Base-by-base conservation (phyloP, 92 coral and sea anemone genomes). In the Phenganax stokvisi region DNA sequence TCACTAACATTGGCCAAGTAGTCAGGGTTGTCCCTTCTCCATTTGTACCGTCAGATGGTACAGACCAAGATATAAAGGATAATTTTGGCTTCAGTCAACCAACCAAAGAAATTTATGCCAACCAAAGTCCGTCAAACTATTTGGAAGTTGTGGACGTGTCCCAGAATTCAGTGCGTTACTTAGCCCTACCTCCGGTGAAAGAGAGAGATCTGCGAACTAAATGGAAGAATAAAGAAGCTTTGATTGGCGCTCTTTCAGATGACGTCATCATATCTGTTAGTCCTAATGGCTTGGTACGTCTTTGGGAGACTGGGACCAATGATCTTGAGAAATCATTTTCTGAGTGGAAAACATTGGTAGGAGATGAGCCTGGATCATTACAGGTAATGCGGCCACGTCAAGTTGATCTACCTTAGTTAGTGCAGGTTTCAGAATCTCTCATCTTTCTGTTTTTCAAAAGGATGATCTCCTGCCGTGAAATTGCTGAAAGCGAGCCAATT, bases 301-400 rank as follows among this genome's bases (percentile, higher is more conserved):
- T 90, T 79, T 94, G 98, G 98, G 98, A 94, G 87, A 94, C 98
- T 90, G 98, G 97, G 13, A 77, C 91, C 65, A 63, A 79, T 51
- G 91, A 86, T 56, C 90, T 94, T 10, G 90, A 89, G 70, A 91
- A 87, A 44, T 94, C 98, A 29, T 80, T 94, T 77, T 92, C 79
- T 56, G 88, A 92, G 56, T 94, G 98, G 98, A 92, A 85, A 77
- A 89, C 85, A 44, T 88, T 92, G n/a, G 89, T 94, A 74, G 98
- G 98, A 51, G 87, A 90, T 78, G 74, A 89, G 7, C 86, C 90
- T 13, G 91, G 89, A 0, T 85, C 91, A 51, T 85, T 94, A 52
- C 98, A 94, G 91, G 98, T 94, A 37, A 37, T 37, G 47, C 47
- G 47, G 5, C 47, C 47, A 0, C 5, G 3, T 37, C 47, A 37